Evolutionary conservation across 2,113 vertebrate species (phyloP), one percentile per base, ranked within the genome.

Genomic region (Mesembrinibis cayennensis): DNA sequence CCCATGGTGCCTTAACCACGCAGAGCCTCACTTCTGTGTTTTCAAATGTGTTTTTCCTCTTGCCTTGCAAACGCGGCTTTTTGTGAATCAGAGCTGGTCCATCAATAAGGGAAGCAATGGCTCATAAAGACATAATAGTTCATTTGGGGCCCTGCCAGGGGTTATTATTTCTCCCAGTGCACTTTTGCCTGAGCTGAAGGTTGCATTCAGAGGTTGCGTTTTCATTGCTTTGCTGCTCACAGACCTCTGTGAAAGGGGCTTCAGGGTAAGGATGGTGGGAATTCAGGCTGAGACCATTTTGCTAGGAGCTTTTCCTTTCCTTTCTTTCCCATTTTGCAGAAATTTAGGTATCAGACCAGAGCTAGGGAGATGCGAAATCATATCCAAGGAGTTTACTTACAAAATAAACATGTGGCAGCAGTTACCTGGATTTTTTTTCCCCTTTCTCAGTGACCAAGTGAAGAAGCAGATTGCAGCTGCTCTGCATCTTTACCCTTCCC

Each of bases 341-440:
- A 82, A 40, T 74, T 49, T 62, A 65, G 16, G 13, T 61, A 25
- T 47, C 40, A 87, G 21, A 49, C 6, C 23, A 67, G 76, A 73
- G 3, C 4, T 30, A 70, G 29, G 44, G 27, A 80, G n/a, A 63
- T 0, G 7, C 0, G 0, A 58, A 66, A 58, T 2, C 30, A 3
- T 13, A 38, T 16, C 29, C 0, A 7, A 61, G 13, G 21, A 71
- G 10, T 76, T 79, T 58, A 20, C 50, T 73, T 42, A 63, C 16
- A 70, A 69, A 71, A 38, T 13, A 21, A 77, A 45, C 13, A 13
- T 0, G 2, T 26, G 38, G 10, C 44, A 84, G 49, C n/a, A 67
- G 20, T 36, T 38, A 58, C 30, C 17, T 53, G 44, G 26, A 34
- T 78, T n/a, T 25, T 50, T 56, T 87, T 52, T 50, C 19, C 52